Conservation (phyloP, 2,113 vertebrate species). For the Paradisaea rubra region DNA sequence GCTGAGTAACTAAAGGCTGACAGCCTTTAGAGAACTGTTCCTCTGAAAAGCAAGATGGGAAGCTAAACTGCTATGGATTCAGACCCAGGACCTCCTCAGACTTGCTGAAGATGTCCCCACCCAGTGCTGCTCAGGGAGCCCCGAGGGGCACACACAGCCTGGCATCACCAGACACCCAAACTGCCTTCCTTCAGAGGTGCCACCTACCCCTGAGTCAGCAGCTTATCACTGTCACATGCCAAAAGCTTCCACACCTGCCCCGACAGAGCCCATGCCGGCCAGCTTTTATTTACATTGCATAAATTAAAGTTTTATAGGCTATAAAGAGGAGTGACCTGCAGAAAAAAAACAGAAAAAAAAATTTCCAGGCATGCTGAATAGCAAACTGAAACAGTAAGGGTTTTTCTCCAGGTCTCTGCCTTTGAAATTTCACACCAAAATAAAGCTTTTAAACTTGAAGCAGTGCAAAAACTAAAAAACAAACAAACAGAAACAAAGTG, state of each 20-base stretch:
- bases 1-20: neutral
- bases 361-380: neutral
- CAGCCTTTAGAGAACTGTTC: neutral
- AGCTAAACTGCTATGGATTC: neutral
- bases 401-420: neutral
- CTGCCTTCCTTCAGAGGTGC: neutral
- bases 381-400: neutral
- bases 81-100: neutral
- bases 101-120: neutral
- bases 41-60: neutral
- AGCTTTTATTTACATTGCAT: neutral
- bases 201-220: neutral
- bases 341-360: neutral
- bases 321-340: neutral
- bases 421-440: neutral
- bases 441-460: neutral
- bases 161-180: neutral
- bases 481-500: neutral
- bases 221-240: neutral
- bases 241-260: neutral
- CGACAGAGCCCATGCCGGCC: neutral
- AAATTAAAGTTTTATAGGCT: neutral
- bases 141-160: rapidly evolving
- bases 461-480: neutral
- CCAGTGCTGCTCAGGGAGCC: neutral